Percentiles rank a stretch among this genome's conserved stretches.
These are phyloP conservation scores for Aphelocoma californica DNA, from an alignment of 2,797 vertebrate genomes.

Conservation along the genomic window DNA sequence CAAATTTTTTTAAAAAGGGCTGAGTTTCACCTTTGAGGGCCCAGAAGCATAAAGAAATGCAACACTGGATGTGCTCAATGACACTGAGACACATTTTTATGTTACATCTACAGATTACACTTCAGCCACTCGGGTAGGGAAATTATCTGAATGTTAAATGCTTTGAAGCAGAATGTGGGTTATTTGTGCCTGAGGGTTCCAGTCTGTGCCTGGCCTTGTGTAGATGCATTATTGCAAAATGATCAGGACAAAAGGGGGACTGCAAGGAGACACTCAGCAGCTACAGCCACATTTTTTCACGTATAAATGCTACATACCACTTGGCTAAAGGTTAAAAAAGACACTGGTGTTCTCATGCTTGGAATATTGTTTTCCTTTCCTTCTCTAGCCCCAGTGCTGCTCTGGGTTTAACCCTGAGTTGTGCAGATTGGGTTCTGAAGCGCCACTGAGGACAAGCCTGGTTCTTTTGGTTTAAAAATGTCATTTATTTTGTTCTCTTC, in stretches of 20 bases:
- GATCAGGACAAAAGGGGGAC: background rate
- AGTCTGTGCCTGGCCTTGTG: background rate
- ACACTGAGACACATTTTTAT: background rate
- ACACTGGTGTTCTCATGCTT: constrained; percentile 56
- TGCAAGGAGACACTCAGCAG: constrained; percentile 13
- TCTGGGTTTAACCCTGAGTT: constrained; percentile 16
- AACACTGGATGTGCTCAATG: background rate
- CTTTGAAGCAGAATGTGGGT: background rate
- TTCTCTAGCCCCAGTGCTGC: background rate
- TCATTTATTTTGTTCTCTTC: background rate
- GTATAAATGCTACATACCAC: background rate
- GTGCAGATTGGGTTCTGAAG: background rate
- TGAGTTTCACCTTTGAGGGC: background rate
- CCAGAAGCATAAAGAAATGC: background rate
- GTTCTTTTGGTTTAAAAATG: background rate
- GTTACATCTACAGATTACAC: background rate
- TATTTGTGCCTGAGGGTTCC: background rate
- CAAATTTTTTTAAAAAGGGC: background rate
- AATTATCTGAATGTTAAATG: background rate
- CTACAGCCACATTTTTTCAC: constrained; percentile 49
- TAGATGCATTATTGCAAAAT: background rate
- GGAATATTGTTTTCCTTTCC: constrained; percentile 54
- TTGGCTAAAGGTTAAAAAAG: constrained; percentile 54
- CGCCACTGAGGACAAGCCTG: background rate
- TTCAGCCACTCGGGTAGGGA: background rate